These are phyloP conservation scores for Amblyraja radiata DNA, from an alignment of 2,797 vertebrate genomes.

Conservation along the genomic window DNA sequence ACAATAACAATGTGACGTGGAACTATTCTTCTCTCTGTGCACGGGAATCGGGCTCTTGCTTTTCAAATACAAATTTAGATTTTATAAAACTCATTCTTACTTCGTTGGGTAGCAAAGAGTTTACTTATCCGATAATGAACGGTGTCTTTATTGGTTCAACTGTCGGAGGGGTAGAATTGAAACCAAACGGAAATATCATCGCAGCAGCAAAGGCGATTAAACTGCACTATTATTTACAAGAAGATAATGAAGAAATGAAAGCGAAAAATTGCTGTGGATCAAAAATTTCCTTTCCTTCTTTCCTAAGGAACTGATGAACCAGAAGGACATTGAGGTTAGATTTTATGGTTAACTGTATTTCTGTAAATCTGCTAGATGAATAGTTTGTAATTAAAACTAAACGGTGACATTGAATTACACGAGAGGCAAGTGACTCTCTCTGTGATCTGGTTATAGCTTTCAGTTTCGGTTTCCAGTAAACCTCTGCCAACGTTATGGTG, in stretches of 20 bases:
- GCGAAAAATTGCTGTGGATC: slow-evolving; percentile 45
- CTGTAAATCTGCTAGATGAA: not conserved
- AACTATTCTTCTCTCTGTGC: not conserved
- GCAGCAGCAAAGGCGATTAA: slow-evolving; percentile 43
- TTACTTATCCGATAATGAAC: slow-evolving; percentile 50
- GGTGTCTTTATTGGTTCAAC: slow-evolving; percentile 38
- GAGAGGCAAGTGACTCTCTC: too few relatives aligned
- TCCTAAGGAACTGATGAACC: fast-evolving
- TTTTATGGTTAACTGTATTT: not conserved
- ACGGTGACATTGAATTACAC: not conserved
- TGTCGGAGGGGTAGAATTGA: slow-evolving; percentile 39
- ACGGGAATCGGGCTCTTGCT: not conserved
- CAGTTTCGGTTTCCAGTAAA: too few relatives aligned
- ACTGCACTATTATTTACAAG: slow-evolving; percentile 48
- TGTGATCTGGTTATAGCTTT: too few relatives aligned
- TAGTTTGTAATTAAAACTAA: not conserved
- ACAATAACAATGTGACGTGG: too few relatives aligned
- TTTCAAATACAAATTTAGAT: not conserved
- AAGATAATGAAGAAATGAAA: slow-evolving; percentile 35
- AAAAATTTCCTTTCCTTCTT: slow-evolving; percentile 39
- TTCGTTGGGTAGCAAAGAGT: slow-evolving; percentile 20
- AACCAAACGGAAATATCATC: not conserved
- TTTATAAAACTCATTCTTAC: slow-evolving; percentile 33
- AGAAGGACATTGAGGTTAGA: slow-evolving; percentile 38
- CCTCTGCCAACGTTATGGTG: too few relatives aligned